Conservation (phyloP, 1,140 invertebrate genomes). For the Epicauta chinensis region DNA sequence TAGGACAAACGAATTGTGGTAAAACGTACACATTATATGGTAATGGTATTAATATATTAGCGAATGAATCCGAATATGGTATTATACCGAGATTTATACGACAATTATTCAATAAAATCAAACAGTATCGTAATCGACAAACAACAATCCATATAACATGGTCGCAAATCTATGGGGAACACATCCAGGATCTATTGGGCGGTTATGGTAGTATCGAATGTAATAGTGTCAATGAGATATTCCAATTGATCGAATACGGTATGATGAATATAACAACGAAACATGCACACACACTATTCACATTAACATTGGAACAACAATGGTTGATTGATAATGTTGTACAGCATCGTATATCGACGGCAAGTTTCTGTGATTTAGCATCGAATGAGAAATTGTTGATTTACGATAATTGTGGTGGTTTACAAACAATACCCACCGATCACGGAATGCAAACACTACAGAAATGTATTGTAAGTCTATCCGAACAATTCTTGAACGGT, state of each 20-base stretch:
- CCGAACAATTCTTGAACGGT: constrained; percentile 48
- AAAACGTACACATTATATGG: constrained; percentile 76
- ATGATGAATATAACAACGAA: constrained; percentile 38
- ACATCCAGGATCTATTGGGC: constrained; percentile 39
- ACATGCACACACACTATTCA: constrained; percentile 54
- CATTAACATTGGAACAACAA: constrained; percentile 61
- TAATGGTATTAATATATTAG: constrained; percentile 59
- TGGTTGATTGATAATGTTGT: constrained; percentile 52
- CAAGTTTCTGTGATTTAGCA: constrained; percentile 60
- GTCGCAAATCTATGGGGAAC: constrained; percentile 51
- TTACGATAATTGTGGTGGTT: constrained; percentile 38
- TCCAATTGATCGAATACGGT: constrained; percentile 42
- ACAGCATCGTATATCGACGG: constrained; percentile 57
- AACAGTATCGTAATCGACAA: constrained; percentile 51
- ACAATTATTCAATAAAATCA: constrained; percentile 63
- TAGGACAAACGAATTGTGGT: constrained; percentile 70
- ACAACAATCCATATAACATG: constrained; percentile 57
- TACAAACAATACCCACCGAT: constrained; percentile 45
- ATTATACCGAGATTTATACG: constrained; percentile 68
- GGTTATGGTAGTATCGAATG: constrained; percentile 35
- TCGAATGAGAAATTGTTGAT: constrained; percentile 51
- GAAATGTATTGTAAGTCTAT: constrained; percentile 53
- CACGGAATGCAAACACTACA: constrained; percentile 53
- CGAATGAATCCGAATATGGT: constrained; percentile 66
- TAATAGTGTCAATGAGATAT: constrained; percentile 39